Conservation (phyloP, 2,888 invertebrate species). For the Biston betularia region DNA sequence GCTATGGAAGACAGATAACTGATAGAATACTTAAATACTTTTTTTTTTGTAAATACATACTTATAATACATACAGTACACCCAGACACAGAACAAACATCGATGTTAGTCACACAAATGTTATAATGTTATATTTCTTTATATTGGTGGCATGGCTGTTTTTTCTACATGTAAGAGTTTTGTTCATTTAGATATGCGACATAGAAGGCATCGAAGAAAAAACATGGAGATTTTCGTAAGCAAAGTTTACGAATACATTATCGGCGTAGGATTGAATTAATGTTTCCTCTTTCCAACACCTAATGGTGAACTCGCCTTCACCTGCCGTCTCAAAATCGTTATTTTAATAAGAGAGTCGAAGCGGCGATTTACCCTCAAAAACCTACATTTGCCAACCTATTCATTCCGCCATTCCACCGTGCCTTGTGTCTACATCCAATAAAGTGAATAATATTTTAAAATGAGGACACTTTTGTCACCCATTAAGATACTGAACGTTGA, state of each 20-base stretch:
- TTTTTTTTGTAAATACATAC: too few species aligned
- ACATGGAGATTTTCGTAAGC: conserved; percentile 40
- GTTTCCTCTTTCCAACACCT: conserved; percentile 51
- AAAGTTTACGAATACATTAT: conserved; percentile 60
- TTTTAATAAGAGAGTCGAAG: conserved; percentile 48
- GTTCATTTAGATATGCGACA: neutral
- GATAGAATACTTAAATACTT: too few species aligned
- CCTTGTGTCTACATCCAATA: conserved; percentile 47
- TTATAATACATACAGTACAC: too few species aligned
- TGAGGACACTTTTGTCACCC: conserved; percentile 44
- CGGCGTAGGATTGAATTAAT: conserved; percentile 57
- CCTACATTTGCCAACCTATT: conserved; percentile 42
- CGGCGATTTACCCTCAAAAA: conserved; percentile 37
- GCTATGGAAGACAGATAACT: too few species aligned
- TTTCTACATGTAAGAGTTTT: neutral
- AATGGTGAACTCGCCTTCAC: conserved; percentile 48
- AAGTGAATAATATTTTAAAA: conserved; percentile 52
- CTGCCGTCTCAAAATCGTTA: conserved; percentile 50
- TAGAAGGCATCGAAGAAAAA: conserved; percentile 9
- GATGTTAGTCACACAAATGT: too few species aligned
- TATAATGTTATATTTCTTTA: too few species aligned
- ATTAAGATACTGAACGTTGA: conserved; percentile 39
- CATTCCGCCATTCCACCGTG: conserved; percentile 43
- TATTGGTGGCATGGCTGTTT: neutral
- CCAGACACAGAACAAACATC: too few species aligned